Conservation (phyloP, 2,797 vertebrate species). For the Rhynchotus rufescens region DNA sequence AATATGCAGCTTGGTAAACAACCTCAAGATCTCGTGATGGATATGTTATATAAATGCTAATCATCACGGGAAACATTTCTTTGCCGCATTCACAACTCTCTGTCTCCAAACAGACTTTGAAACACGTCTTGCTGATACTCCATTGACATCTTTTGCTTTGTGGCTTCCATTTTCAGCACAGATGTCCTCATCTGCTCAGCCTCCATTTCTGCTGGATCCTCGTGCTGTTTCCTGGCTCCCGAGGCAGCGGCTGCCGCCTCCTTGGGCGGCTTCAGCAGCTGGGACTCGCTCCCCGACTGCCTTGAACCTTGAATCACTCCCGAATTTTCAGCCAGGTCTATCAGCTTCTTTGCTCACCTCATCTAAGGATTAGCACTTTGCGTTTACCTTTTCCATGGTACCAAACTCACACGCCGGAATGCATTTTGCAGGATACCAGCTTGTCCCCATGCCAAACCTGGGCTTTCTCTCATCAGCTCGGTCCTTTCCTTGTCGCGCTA, state of each 20-base stretch:
- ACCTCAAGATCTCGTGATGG: neutral
- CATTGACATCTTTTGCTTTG: neutral
- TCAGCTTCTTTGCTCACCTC: neutral
- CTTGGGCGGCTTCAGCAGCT: neutral
- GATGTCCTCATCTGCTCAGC: neutral
- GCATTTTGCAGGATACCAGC: neutral
- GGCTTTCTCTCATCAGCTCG: neutral
- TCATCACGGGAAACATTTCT: neutral
- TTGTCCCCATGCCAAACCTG: neutral
- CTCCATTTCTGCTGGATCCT: neutral
- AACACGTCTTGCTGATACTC: neutral
- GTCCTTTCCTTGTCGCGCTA: neutral
- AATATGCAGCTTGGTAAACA: neutral
- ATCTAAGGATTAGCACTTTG: neutral
- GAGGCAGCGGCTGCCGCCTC: neutral
- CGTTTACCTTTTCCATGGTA: neutral
- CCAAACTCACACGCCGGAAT: neutral
- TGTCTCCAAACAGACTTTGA: neutral
- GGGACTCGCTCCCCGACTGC: neutral
- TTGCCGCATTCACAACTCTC: neutral
- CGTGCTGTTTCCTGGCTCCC: neutral
- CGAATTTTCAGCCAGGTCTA: neutral
- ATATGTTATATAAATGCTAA: neutral
- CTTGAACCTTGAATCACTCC: conserved; percentile 20
- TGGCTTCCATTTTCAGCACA: neutral